Conservation (phyloP, 2,797 vertebrate genomes). For the Halcyon leucocephala region DNA sequence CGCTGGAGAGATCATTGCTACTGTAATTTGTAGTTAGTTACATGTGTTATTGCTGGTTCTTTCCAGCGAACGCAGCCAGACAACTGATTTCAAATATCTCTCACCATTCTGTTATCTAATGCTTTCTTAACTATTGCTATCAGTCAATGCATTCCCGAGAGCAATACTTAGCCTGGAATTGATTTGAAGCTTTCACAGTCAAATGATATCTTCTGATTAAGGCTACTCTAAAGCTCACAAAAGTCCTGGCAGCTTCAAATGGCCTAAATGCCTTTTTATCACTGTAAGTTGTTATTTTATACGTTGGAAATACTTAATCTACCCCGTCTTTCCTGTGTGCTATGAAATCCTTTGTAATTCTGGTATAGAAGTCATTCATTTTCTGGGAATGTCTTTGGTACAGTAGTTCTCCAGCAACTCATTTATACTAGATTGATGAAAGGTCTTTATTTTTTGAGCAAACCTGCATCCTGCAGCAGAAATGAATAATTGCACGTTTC, state of each 20-base stretch:
- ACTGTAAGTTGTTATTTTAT: background rate
- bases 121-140: slow-evolving; percentile 10
- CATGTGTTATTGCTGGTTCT: background rate
- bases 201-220: background rate
- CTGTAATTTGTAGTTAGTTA: background rate
- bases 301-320: background rate
- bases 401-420: background rate
- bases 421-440: background rate
- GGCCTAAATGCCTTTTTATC: background rate
- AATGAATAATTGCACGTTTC: background rate
- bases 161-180: background rate
- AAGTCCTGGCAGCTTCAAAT: background rate
- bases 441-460: background rate
- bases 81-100: slow-evolving; percentile 38
- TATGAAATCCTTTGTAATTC: background rate
- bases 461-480: background rate
- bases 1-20: fast-evolving
- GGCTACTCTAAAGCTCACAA: background rate
- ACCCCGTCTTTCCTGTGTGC: background rate
- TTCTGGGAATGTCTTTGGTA: background rate
- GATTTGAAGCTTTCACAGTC: background rate
- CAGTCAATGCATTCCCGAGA: background rate
- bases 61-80: background rate
- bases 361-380: background rate
- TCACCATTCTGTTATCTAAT: slow-evolving; percentile 37